These are phyloP conservation scores for Laothoe populi DNA, from an alignment of 2,888 invertebrate species.

Conservation along the genomic window DNA sequence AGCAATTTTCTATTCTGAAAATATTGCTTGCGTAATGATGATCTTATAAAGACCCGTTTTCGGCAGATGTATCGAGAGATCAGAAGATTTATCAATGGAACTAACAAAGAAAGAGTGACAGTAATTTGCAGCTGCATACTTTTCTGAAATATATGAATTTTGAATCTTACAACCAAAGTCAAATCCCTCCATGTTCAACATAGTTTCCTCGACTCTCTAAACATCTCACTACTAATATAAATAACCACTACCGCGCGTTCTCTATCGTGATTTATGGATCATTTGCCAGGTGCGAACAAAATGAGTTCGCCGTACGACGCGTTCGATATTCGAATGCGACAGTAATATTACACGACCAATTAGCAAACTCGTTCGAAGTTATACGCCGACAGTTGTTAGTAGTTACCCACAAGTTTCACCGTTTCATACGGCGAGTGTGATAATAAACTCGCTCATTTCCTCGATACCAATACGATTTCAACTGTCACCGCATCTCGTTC, in stretches of 20 bases:
- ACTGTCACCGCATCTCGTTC: constrained; percentile 24
- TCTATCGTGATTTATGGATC: constrained; percentile 17
- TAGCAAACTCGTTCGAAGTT: constrained; percentile 19
- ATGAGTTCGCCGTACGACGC: constrained; percentile 10
- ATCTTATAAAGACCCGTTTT: too few species aligned
- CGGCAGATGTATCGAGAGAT: too few species aligned
- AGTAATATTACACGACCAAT: constrained; percentile 23
- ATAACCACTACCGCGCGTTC: constrained; percentile 14
- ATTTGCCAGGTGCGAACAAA: constrained; percentile 21
- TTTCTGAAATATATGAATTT: too few species aligned
- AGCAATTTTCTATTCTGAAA: too few species aligned
- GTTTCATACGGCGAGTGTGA: constrained; percentile 27
- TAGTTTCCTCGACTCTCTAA: not conserved
- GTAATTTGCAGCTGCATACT: too few species aligned
- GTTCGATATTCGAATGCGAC: constrained; percentile 15
- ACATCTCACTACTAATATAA: not conserved
- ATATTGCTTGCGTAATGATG: too few species aligned
- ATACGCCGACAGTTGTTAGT: constrained; percentile 17
- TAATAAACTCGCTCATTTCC: constrained; percentile 28
- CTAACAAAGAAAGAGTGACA: too few species aligned
- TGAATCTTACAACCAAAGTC: not conserved
- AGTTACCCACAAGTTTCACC: constrained; percentile 10
- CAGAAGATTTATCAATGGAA: too few species aligned
- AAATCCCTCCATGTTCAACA: not conserved
- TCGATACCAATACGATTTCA: constrained; percentile 22